phyloP scores from a whole-genome alignment of 2,113 vertebrate species.

The Lamprotornis superbus region DNA sequence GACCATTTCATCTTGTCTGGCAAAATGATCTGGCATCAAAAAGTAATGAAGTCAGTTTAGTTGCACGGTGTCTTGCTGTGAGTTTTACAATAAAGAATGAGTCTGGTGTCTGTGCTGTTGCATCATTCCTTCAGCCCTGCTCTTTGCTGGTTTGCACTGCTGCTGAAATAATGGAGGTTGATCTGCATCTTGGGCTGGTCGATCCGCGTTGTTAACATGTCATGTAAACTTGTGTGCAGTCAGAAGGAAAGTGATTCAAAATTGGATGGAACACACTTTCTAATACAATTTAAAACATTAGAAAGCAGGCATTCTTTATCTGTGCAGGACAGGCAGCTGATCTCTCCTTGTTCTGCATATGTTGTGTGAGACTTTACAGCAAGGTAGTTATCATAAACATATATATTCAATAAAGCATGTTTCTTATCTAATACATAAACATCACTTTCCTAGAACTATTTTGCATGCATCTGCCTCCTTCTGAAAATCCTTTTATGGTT shows the following conservation, averaged over 20 bases:
- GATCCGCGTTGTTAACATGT: accelerated
- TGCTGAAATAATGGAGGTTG: background rate
- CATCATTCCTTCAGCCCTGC: background rate
- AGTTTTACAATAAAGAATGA: background rate
- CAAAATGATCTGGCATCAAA: background rate
- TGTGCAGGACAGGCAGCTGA: background rate
- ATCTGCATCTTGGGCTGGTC: background rate
- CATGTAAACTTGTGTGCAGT: background rate
- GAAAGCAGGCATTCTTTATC: background rate
- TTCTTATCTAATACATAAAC: background rate
- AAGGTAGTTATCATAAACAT: background rate
- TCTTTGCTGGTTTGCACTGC: background rate
- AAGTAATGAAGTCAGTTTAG: background rate
- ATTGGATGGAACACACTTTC: background rate
- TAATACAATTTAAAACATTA: background rate
- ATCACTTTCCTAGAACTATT: background rate
- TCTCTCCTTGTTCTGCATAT: background rate
- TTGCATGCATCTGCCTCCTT: background rate
- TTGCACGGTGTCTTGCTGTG: background rate
- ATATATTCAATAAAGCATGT: background rate
- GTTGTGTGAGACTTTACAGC: background rate
- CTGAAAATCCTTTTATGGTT: background rate
- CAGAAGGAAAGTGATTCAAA: background rate
- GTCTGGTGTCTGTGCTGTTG: background rate
- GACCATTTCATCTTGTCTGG: background rate